Percentiles rank a stretch among this genome's conserved stretches.
These are phyloP conservation scores for Acanthis flammea DNA, from an alignment of 2,797 vertebrate species.

Conservation along the genomic window DNA sequence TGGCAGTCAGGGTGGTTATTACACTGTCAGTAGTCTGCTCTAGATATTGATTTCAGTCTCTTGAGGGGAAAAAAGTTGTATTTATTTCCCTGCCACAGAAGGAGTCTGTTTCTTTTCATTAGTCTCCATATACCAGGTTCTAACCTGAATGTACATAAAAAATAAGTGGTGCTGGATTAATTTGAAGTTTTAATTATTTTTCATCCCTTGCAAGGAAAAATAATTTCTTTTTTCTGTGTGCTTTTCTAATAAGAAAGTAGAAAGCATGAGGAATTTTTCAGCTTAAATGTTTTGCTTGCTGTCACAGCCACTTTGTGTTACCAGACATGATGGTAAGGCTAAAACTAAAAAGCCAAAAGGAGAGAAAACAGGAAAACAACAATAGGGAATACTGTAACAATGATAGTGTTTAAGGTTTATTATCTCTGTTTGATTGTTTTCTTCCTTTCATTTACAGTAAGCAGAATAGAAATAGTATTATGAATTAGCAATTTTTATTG, in stretches of 20 bases:
- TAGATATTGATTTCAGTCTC: slow-evolving; percentile 28
- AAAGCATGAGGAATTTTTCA: slow-evolving; percentile 49
- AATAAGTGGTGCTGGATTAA: slow-evolving; percentile 52
- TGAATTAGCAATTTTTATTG: slow-evolving; percentile 37
- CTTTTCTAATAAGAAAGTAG: slow-evolving; percentile 63
- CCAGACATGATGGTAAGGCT: slow-evolving; percentile 29
- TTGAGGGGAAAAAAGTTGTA: neutral
- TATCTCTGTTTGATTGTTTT: slow-evolving; percentile 26
- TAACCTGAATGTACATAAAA: slow-evolving; percentile 13
- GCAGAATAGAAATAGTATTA: slow-evolving; percentile 5
- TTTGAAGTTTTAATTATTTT: slow-evolving; percentile 75
- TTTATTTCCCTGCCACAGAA: slow-evolving; percentile 2
- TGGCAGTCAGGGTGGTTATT: neutral
- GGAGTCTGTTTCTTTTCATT: slow-evolving; percentile 58
- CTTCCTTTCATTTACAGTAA: slow-evolving; percentile 36
- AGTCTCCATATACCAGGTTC: slow-evolving; percentile 19
- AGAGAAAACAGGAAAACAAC: neutral
- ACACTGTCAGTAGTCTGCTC: neutral
- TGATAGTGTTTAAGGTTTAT: slow-evolving; percentile 18
- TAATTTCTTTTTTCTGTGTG: neutral
- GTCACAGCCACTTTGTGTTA: slow-evolving; percentile 62
- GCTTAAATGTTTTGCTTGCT: slow-evolving; percentile 43
- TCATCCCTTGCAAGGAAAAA: slow-evolving; percentile 47
- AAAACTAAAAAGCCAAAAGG: neutral
- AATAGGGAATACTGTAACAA: slow-evolving; percentile 11